Percentiles rank a stretch among this genome's conserved stretches.
Evolutionary conservation across 2,888 invertebrate genomes (phyloP).

Genomic region (Cryptus viduatorius): DNA sequence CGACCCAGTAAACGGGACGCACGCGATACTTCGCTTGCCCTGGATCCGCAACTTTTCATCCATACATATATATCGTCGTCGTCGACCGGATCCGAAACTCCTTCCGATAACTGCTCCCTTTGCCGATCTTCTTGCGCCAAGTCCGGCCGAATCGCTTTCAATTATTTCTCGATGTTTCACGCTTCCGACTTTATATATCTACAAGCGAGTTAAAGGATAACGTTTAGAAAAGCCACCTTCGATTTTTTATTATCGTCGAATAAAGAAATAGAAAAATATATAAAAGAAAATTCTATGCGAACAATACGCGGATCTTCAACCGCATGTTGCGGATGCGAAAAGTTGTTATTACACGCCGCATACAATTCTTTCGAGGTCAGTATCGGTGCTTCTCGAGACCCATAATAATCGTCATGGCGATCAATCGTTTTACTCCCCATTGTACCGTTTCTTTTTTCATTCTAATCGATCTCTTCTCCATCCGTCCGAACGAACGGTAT

Average conservation of each 20-base stretch:
- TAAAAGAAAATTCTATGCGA: slow-evolving; percentile 11
- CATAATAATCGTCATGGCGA: slow-evolving; percentile 12
- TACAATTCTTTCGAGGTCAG: neutral
- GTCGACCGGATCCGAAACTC: slow-evolving; percentile 60
- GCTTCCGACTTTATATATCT: neutral
- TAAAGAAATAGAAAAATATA: neutral
- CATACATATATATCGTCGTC: slow-evolving; percentile 11
- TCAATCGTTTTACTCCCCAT: neutral
- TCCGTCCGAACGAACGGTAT: neutral
- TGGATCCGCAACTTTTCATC: slow-evolving; percentile 64
- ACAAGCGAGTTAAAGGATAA: too few species aligned
- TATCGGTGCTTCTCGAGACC: neutral
- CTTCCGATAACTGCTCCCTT: slow-evolving; percentile 52
- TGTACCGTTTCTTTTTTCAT: neutral
- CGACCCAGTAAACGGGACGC: slow-evolving; percentile 68
- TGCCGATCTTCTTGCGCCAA: slow-evolving; percentile 42
- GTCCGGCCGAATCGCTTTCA: slow-evolving; percentile 24
- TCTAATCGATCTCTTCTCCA: neutral
- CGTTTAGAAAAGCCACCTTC: too few species aligned
- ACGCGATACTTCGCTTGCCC: slow-evolving; percentile 70
- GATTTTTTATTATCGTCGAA: neutral
- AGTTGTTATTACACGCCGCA: neutral
- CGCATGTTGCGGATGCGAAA: slow-evolving; percentile 58
- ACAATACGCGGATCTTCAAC: slow-evolving; percentile 24
- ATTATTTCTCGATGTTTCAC: slow-evolving; percentile 45